Evolutionary conservation across 2,888 invertebrate genomes (phyloP).

Genomic region (Lepidochrysops patricia): DNA sequence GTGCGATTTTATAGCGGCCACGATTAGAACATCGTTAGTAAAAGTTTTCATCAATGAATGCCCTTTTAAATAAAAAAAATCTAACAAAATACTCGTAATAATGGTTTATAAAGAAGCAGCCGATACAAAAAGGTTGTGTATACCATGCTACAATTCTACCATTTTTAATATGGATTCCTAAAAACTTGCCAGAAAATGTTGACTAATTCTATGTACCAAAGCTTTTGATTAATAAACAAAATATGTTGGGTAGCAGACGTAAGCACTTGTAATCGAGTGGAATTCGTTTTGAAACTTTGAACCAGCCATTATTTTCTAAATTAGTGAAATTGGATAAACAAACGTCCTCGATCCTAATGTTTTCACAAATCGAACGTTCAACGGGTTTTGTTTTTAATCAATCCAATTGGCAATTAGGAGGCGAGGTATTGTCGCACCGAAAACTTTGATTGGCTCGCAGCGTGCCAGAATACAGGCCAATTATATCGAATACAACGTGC

Average conservation of each 20-base stretch:
- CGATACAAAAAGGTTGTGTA: too few species aligned
- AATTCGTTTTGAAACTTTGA: neutral
- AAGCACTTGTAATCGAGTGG: too few species aligned
- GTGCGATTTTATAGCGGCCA: slow-evolving; percentile 53
- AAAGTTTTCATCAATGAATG: slow-evolving; percentile 40
- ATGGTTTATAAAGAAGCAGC: neutral
- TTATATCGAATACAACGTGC: slow-evolving; percentile 55
- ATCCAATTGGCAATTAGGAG: slow-evolving; percentile 56
- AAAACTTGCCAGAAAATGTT: too few species aligned
- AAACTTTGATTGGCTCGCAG: slow-evolving; percentile 62
- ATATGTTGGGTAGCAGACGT: too few species aligned
- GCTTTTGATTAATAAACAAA: too few species aligned
- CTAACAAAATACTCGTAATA: neutral
- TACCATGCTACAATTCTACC: too few species aligned
- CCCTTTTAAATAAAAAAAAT: neutral
- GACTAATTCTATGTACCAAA: too few species aligned
- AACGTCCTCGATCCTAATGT: slow-evolving; percentile 7
- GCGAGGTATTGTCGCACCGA: slow-evolving; percentile 47
- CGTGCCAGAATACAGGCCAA: slow-evolving; percentile 54
- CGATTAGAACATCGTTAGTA: slow-evolving; percentile 53
- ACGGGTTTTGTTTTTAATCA: slow-evolving; percentile 38
- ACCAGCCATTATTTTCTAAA: neutral
- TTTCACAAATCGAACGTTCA: slow-evolving; percentile 14
- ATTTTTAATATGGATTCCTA: too few species aligned
- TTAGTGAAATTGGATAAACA: neutral